Evolutionary conservation across 2,888 invertebrate species (phyloP).

Genomic region (Synanthedon tipuliformis): DNA sequence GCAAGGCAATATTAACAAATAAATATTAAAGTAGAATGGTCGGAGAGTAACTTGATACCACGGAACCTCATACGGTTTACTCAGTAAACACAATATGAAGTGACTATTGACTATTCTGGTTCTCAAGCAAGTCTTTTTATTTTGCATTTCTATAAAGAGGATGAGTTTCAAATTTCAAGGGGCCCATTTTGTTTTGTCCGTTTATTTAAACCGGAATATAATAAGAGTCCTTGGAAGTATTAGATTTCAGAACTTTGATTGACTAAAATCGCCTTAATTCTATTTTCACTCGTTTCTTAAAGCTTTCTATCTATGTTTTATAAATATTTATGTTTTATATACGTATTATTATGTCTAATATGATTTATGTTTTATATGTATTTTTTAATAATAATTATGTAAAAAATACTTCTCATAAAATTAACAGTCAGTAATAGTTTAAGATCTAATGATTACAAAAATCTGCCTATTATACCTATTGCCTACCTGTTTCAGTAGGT

Average conservation of each 20-base stretch:
- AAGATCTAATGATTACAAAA: too few relatives aligned
- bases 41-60: slow-evolving; percentile 44
- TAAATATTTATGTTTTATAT: too few relatives aligned
- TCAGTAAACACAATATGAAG: slow-evolving; percentile 65
- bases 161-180: slow-evolving; percentile 53
- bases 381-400: too few relatives aligned
- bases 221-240: slow-evolving; percentile 33
- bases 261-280: too few relatives aligned
- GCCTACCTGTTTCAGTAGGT: too few relatives aligned
- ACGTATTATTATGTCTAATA: too few relatives aligned
- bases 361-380: too few relatives aligned
- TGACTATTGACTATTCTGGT: slow-evolving; percentile 68
- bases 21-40: slow-evolving; percentile 13
- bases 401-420: too few relatives aligned
- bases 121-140: slow-evolving; percentile 53
- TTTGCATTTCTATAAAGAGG: slow-evolving; percentile 53
- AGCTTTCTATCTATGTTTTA: too few relatives aligned
- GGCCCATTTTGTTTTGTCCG: slow-evolving; percentile 28
- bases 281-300: too few relatives aligned
- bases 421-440: too few relatives aligned
- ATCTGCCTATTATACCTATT: too few relatives aligned
- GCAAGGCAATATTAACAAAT: not conserved
- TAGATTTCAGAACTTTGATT: slow-evolving; percentile 34
- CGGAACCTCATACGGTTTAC: slow-evolving; percentile 59
- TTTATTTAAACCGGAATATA: slow-evolving; percentile 35